These are phyloP conservation scores for Drosophila algonquin DNA, from an alignment of 2,888 invertebrate genomes.

Conservation along the genomic window DNA sequence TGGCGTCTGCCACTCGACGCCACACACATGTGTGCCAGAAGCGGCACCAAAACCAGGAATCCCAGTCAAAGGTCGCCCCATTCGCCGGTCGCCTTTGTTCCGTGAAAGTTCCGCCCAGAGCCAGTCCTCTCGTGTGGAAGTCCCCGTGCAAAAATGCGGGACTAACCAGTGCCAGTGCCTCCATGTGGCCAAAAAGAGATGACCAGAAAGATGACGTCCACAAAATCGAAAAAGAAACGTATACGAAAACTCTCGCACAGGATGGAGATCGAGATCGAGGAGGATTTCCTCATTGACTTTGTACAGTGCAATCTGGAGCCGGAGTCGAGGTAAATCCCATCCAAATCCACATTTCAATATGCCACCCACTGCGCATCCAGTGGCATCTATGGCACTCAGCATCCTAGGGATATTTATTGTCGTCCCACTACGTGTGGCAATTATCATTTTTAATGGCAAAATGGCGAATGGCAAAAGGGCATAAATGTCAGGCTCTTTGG, in stretches of 20 bases:
- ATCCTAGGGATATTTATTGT: slow-evolving; percentile 48
- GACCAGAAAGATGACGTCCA: slow-evolving; percentile 1
- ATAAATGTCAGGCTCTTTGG: slow-evolving; percentile 68
- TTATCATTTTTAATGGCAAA: slow-evolving; percentile 67
- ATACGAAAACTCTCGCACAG: slow-evolving; percentile 32
- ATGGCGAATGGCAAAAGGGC: slow-evolving; percentile 42
- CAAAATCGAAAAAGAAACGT: slow-evolving; percentile 32
- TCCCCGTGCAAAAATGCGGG: slow-evolving; percentile 28
- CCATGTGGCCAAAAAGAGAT: neutral
- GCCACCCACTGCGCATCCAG: slow-evolving; percentile 17
- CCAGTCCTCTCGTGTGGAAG: neutral
- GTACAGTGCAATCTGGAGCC: slow-evolving; percentile 78
- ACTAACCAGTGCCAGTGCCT: slow-evolving; percentile 14
- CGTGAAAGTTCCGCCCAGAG: slow-evolving; percentile 62
- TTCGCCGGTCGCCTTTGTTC: slow-evolving; percentile 62
- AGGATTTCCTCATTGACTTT: slow-evolving; percentile 76
- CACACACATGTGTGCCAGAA: slow-evolving; percentile 43
- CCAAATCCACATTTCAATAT: neutral
- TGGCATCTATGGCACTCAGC: slow-evolving; percentile 10
- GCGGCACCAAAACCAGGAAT: slow-evolving; percentile 52
- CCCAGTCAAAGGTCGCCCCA: slow-evolving; percentile 57
- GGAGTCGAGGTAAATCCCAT: slow-evolving; percentile 63
- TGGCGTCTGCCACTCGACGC: slow-evolving; percentile 42
- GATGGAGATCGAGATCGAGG: slow-evolving; percentile 46
- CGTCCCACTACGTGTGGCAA: slow-evolving; percentile 65